These are phyloP conservation scores for Ennomos quercinarius DNA, from an alignment of 2,888 invertebrate species.

Conservation along the genomic window DNA sequence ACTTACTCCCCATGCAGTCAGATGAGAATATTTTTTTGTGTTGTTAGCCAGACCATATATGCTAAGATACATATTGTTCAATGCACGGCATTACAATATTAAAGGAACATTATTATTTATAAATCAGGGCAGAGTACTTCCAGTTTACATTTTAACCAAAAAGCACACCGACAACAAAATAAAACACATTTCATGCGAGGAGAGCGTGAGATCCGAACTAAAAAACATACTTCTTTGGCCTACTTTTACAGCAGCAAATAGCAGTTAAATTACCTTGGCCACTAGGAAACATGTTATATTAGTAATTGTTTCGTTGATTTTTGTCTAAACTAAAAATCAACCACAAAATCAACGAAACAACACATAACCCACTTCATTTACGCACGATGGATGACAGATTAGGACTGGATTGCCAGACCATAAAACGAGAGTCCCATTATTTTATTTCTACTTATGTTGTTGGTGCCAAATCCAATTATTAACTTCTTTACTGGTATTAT, in stretches of 20 bases:
- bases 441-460: too few species aligned
- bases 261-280: conserved; percentile 40
- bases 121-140: conserved; percentile 6
- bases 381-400: conserved; percentile 37
- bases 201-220: conserved; percentile 1
- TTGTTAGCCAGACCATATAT: too few species aligned
- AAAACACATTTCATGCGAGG: conserved; percentile 33
- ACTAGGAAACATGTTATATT: conserved; percentile 43
- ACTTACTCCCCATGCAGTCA: neutral
- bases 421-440: too few species aligned
- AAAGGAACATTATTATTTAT: neutral
- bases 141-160: conserved; percentile 21
- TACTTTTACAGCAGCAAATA: conserved; percentile 1
- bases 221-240: conserved; percentile 1
- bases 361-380: conserved; percentile 43
- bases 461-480: too few species aligned
- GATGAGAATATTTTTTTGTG: neutral
- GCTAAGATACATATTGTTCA: too few species aligned
- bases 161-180: conserved; percentile 38
- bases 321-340: conserved; percentile 41
- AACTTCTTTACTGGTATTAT: too few species aligned
- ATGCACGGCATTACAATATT: too few species aligned
- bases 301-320: conserved; percentile 47
- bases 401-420: too few species aligned
- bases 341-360: conserved; percentile 47